Evolutionary conservation across 2,113 vertebrate species (phyloP).

Genomic region (Labrus mixtus): DNA sequence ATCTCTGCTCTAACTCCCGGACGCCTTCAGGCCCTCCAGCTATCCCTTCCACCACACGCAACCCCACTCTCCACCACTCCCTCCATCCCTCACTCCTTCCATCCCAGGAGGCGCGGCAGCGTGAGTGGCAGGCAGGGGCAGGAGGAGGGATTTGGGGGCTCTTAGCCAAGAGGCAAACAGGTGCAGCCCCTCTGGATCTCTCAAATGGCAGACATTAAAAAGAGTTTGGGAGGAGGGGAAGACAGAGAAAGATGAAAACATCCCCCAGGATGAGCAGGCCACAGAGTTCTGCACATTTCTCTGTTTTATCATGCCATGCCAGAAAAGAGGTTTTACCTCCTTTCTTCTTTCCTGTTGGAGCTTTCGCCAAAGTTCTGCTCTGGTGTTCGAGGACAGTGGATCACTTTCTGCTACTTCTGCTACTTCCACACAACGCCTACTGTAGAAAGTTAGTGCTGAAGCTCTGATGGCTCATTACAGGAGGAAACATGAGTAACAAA

Average conservation of each 20-base stretch:
- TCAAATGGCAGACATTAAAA: conserved; percentile 87
- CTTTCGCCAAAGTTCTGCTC: conserved; percentile 58
- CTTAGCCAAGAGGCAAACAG: conserved; percentile 88
- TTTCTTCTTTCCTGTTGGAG: conserved; percentile 54
- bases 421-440: conserved; percentile 24
- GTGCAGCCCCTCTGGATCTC: conserved; percentile 86
- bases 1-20: conserved; percentile 74
- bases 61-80: conserved; percentile 58
- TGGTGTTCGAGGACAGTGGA: conserved; percentile 49
- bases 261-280: conserved; percentile 82
- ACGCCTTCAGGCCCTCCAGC: conserved; percentile 82
- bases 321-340: conserved; percentile 47
- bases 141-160: conserved; percentile 79
- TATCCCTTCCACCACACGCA: conserved; percentile 81
- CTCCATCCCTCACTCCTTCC: conserved; percentile 51
- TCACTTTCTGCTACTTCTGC: conserved; percentile 50
- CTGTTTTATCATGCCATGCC: conserved; percentile 41
- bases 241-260: conserved; percentile 78
- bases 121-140: conserved; percentile 83
- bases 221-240: conserved; percentile 52
- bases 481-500: not conserved
- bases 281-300: conserved; percentile 73
- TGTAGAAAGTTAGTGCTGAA: conserved; percentile 12
- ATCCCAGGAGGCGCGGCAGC: conserved; percentile 79
- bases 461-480: not conserved